phyloP scores from a whole-genome alignment of 1,140 invertebrate genomes.

The Atta cephalotes region DNA sequence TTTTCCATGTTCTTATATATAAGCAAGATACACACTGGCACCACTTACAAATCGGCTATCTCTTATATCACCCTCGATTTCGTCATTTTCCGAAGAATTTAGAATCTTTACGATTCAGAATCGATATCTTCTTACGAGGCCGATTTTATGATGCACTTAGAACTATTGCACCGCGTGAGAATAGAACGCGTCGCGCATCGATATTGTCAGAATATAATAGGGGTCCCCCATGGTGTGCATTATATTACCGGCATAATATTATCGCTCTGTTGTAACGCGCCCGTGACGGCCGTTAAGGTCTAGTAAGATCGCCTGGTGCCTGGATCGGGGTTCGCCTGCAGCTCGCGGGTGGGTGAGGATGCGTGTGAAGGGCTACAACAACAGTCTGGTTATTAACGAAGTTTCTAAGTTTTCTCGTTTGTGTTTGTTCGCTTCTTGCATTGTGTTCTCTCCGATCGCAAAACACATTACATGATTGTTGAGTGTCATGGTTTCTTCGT shows the following conservation, averaged over 20 bases:
- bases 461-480: background rate
- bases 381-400: conserved; percentile 71
- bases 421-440: conserved; percentile 43
- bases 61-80: conserved; percentile 22
- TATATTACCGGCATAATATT: conserved; percentile 60
- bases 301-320: conserved; percentile 20
- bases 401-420: conserved; percentile 74
- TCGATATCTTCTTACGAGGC: conserved; percentile 63
- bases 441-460: conserved; percentile 30
- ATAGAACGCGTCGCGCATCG: conserved; percentile 37
- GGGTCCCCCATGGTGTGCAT: conserved; percentile 40
- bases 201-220: conserved; percentile 63
- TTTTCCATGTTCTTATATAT: background rate
- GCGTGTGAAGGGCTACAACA: conserved; percentile 61
- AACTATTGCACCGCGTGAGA: conserved; percentile 60
- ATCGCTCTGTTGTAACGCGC: conserved; percentile 55
- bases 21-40: background rate
- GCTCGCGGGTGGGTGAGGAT: conserved; percentile 11
- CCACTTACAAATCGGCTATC: background rate
- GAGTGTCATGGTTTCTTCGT: conserved; percentile 7
- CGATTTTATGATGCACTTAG: conserved; percentile 68
- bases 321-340: conserved; percentile 1
- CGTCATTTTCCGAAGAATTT: background rate
- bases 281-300: conserved; percentile 64
- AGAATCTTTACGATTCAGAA: conserved; percentile 54